These are phyloP conservation scores for Phytoseiulus persimilis DNA, from an alignment of 2,888 invertebrate genomes.

Conservation along the genomic window DNA sequence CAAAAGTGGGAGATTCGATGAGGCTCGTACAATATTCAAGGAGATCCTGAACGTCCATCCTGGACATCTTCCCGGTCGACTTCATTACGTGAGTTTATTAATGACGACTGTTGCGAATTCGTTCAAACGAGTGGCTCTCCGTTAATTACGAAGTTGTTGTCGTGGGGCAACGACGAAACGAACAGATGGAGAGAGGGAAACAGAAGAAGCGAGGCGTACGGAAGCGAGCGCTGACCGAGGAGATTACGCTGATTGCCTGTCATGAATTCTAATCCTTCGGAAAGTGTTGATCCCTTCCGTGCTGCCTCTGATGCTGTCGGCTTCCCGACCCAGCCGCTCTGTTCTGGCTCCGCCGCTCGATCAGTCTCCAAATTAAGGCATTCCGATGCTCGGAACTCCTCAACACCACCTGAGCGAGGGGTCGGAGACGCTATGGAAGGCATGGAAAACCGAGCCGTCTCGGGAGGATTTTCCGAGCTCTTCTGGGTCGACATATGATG, in stretches of 20 bases:
- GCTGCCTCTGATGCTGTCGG: background rate
- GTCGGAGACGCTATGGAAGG: background rate
- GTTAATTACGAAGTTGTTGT: background rate
- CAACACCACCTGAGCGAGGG: background rate
- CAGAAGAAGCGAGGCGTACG: background rate
- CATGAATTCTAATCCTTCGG: slow-evolving; percentile 30
- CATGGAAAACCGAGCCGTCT: no score
- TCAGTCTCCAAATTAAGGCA: background rate
- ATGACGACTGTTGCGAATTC: slow-evolving; percentile 9
- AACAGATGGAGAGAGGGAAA: background rate
- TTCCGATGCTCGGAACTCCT: background rate
- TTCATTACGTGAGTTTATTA: slow-evolving; percentile 43
- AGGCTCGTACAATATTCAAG: slow-evolving; percentile 42
- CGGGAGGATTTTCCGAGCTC: no score
- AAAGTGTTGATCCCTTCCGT: slow-evolving; percentile 31
- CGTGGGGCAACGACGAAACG: background rate
- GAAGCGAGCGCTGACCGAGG: background rate
- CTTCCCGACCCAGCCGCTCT: background rate
- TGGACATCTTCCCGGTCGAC: slow-evolving; percentile 42
- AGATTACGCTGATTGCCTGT: slow-evolving; percentile 15
- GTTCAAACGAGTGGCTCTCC: background rate
- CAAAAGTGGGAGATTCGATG: slow-evolving; percentile 41
- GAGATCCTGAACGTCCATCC: slow-evolving; percentile 41
- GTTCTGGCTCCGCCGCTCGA: background rate
- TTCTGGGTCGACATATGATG: no score